Evolutionary conservation across 2,797 vertebrate species (phyloP), one percentile per base, ranked within the genome.

Genomic region (Phylloscopus collybita): DNA sequence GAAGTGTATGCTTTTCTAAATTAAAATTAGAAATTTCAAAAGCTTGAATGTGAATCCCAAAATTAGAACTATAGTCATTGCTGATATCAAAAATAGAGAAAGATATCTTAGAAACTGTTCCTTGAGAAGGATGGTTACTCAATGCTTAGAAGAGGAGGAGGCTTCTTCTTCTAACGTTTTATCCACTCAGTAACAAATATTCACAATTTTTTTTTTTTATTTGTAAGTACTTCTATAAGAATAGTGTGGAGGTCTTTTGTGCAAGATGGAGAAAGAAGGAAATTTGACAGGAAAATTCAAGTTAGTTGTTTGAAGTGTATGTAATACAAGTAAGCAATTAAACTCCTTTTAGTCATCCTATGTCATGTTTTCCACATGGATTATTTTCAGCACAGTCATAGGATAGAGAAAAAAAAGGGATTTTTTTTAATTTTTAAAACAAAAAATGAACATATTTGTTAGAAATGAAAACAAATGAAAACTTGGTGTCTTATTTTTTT

Each of bases 331-430:
- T 11, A 56, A 67, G 4, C 3, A 30, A n/a, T 47, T 65, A 4
- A 84, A 59, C 59, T 57, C 4, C 17, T 83, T 88, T 66, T 57
- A 49, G 4, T 73, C 12, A 44, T 1, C 3, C 36, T 80, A 45
- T 29, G 13, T 44, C 7, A 1, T 18, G 42, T 64, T 90, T 80
- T 72, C 9, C 11, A 56, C 12, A 15, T 79, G 8, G 76, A 86
- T 30, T 70, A 32, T 51, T 85, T 89, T 87, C 50, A 75, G 1
- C 5, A 23, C 3, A 34, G 9, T 36, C 12, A 26, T 25, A 29
- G 7, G 26, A 25, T 21, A 45, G 26, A 16, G 44, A 30, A 80
- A 65, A 62, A 25, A 6, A 47, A 3, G 1, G 0, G 0, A 0
- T 1, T 30, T 73, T 73, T 26, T 8, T 1, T 8, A 34, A 8